Evolutionary conservation across 2,797 vertebrate species (phyloP).

Genomic region (Amphiprion clarkii): DNA sequence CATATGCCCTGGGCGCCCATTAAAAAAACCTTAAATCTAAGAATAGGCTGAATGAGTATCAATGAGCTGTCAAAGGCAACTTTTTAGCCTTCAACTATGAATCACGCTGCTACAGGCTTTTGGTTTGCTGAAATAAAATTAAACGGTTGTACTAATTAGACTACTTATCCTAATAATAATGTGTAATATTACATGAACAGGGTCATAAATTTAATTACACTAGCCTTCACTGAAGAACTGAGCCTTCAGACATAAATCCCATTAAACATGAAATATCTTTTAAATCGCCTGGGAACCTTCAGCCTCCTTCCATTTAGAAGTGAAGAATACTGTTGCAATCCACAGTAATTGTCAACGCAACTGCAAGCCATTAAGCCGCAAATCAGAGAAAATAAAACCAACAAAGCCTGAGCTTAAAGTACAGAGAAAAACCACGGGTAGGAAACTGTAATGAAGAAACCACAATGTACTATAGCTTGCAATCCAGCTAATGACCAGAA

Average conservation of each 20-base stretch:
- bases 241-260: conserved; percentile 56
- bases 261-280: conserved; percentile 59
- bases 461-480: not conserved
- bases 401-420: conserved; percentile 23
- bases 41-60: conserved; percentile 10
- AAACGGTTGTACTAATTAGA: conserved; percentile 50
- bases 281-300: conserved; percentile 42
- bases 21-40: conserved; percentile 32
- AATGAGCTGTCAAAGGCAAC: conserved; percentile 32
- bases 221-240: conserved; percentile 42
- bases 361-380: conserved; percentile 2
- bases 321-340: conserved; percentile 18
- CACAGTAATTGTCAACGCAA: conserved; percentile 22
- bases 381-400: conserved; percentile 11
- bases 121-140: conserved; percentile 43
- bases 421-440: not conserved
- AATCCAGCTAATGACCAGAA: not conserved
- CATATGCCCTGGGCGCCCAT: not conserved
- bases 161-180: conserved; percentile 53
- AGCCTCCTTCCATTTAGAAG: conserved; percentile 25
- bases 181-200: conserved; percentile 56
- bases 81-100: conserved; percentile 27
- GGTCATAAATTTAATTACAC: conserved; percentile 64
- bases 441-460: not conserved
- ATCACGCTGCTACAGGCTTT: conserved; percentile 19